Evolutionary conservation across 30 jellyfish, hydroid and myxozoan species (phyloP).

Genomic region (Turritopsis rubra): DNA sequence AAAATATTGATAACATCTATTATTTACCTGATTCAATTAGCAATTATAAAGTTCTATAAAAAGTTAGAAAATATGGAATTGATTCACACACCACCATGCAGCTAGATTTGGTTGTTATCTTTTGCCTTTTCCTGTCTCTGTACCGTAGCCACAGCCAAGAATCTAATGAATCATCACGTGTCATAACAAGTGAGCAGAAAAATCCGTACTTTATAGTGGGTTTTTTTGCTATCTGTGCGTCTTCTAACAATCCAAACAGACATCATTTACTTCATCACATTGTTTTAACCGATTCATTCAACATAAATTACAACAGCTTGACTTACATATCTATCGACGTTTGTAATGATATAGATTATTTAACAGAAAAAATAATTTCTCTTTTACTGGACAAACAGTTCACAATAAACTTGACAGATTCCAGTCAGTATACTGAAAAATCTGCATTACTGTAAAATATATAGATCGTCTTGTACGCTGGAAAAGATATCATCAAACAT

Average conservation of each 20-base stretch:
- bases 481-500: background rate
- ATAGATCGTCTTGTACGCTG: background rate
- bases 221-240: background rate
- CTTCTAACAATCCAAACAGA: background rate
- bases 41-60: too few relatives aligned
- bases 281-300: background rate
- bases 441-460: background rate
- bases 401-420: background rate
- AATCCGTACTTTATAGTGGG: background rate
- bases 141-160: background rate
- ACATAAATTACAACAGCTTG: background rate
- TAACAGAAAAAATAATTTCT: background rate
- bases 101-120: too few relatives aligned
- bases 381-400: background rate
- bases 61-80: too few relatives aligned
- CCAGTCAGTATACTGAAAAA: background rate
- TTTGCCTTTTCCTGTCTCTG: background rate
- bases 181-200: background rate
- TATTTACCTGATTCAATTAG: too few relatives aligned
- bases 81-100: too few relatives aligned
- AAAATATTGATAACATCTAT: too few relatives aligned
- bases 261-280: background rate
- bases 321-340: background rate
- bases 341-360: background rate
- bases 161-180: background rate